Conservation (phyloP, 2,797 vertebrate genomes). For the Xiphorhynchus erythropygius region DNA sequence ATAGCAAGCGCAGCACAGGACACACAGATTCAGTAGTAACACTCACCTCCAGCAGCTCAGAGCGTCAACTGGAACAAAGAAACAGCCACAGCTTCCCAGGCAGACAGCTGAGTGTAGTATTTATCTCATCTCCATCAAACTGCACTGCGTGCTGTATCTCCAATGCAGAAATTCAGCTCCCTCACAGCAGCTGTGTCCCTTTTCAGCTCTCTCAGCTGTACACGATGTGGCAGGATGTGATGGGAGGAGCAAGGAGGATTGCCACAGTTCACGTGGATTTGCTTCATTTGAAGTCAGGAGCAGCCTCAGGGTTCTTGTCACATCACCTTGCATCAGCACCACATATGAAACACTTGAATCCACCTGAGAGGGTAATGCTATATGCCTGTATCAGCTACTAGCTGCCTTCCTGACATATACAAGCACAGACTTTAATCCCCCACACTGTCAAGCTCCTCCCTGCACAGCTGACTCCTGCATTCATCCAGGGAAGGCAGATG, state of each 20-base stretch:
- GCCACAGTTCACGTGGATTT: neutral
- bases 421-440: neutral
- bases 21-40: neutral
- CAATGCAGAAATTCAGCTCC: neutral
- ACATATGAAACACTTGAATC: neutral
- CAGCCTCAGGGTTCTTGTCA: neutral
- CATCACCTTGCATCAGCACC: neutral
- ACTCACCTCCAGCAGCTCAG: slow-evolving; percentile 4
- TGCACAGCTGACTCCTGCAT: neutral
- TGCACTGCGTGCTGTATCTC: accelerated
- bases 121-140: neutral
- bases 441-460: neutral
- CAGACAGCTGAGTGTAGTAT: accelerated
- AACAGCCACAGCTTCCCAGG: neutral
- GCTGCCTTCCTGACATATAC: neutral
- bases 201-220: neutral
- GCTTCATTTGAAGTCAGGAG: neutral
- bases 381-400: neutral
- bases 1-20: neutral
- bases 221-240: neutral
- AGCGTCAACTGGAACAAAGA: neutral
- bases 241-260: slow-evolving; percentile 47
- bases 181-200: neutral
- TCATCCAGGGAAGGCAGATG: neutral
- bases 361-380: neutral